These are phyloP conservation scores for Ciconia boyciana DNA, from an alignment of 2,113 vertebrate genomes.

Conservation along the genomic window DNA sequence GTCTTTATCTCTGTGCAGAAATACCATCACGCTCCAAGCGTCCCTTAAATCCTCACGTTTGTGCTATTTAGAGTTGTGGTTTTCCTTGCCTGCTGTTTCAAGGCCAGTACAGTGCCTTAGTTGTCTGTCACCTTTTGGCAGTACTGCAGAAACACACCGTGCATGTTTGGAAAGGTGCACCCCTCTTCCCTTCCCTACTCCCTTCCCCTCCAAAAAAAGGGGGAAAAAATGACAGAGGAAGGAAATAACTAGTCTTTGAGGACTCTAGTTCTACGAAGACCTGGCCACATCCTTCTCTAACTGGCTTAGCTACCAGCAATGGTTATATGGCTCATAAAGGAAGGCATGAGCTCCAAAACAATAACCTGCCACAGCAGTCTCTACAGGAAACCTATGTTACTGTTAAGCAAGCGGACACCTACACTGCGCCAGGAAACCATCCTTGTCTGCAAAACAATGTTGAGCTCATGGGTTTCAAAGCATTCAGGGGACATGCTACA, in stretches of 20 bases:
- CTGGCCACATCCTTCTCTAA: neutral
- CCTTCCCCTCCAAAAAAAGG: rapidly evolving
- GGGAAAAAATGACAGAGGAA: rapidly evolving
- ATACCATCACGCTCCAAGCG: neutral
- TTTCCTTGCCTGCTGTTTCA: neutral
- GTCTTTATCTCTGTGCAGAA: neutral
- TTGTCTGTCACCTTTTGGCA: neutral
- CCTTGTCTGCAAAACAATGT: neutral
- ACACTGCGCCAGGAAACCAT: neutral
- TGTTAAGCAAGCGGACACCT: neutral
- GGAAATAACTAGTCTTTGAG: neutral
- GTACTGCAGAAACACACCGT: rapidly evolving
- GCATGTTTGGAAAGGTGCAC: rapidly evolving
- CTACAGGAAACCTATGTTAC: neutral
- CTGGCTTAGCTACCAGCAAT: neutral
- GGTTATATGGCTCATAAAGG: neutral
- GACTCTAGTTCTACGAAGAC: neutral
- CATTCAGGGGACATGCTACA: neutral
- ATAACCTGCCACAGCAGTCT: neutral
- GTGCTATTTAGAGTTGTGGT: neutral
- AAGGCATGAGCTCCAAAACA: neutral
- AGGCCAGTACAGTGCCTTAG: neutral
- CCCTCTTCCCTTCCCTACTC: neutral
- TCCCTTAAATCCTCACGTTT: neutral
- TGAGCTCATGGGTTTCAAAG: neutral